Conservation (phyloP, 2,888 invertebrate species). For the Elegia similella region DNA sequence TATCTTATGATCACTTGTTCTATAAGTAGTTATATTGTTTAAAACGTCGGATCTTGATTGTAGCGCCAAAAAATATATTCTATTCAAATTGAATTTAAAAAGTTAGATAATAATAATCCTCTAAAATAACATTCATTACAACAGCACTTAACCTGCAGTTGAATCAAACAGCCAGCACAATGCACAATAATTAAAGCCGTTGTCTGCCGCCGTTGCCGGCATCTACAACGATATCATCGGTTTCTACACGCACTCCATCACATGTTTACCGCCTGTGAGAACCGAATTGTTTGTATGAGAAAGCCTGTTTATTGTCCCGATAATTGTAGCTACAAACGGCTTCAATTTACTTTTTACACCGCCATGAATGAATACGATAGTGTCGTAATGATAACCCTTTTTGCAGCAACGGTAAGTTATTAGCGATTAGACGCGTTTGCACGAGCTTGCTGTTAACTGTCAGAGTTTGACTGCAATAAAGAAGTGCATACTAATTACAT, state of each 20-base stretch:
- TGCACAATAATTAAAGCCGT: slow-evolving; percentile 20
- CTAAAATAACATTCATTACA: background rate
- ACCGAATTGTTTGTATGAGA: slow-evolving; percentile 61
- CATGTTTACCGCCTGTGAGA: slow-evolving; percentile 52
- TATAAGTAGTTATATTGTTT: no score
- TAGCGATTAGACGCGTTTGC: slow-evolving; percentile 1
- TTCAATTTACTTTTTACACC: slow-evolving; percentile 66
- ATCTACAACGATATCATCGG: slow-evolving; percentile 39
- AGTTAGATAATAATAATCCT: background rate
- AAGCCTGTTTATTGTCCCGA: slow-evolving; percentile 65
- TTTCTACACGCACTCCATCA: slow-evolving; percentile 55
- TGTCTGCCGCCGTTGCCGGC: slow-evolving; percentile 28
- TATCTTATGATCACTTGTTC: no score
- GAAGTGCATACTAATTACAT: background rate
- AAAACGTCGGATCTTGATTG: no score
- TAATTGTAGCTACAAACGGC: slow-evolving; percentile 54
- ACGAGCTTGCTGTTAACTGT: background rate
- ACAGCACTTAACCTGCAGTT: background rate
- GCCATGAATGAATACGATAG: slow-evolving; percentile 42
- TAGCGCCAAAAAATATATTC: no score
- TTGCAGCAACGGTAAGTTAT: slow-evolving; percentile 5
- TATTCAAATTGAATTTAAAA: no score
- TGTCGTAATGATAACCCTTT: slow-evolving; percentile 12
- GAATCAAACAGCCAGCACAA: slow-evolving; percentile 16
- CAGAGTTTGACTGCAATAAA: background rate